Percentiles rank a stretch among this genome's conserved stretches.
These are phyloP conservation scores for Erythrolamprus reginae DNA, from an alignment of 2,113 vertebrate genomes.

Conservation along the genomic window DNA sequence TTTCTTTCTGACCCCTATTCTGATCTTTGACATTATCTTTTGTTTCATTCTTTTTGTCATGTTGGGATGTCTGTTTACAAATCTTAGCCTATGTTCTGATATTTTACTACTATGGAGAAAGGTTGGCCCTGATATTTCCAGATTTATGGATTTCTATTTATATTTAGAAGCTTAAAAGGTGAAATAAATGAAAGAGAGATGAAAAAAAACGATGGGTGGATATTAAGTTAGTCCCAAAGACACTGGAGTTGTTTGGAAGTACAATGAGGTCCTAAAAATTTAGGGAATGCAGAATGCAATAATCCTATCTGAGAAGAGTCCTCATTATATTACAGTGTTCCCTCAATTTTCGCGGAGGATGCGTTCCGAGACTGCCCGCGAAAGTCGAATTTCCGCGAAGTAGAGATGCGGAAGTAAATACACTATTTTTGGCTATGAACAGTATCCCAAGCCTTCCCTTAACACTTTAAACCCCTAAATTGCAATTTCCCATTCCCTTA, in stretches of 20 bases:
- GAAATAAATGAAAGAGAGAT: constrained; percentile 29
- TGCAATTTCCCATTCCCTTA: no score
- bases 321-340: neutral
- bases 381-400: no score
- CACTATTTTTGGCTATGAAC: no score
- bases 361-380: no score
- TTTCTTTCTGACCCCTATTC: constrained; percentile 28
- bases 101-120: constrained; percentile 43
- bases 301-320: constrained; percentile 2
- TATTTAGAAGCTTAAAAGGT: constrained; percentile 44
- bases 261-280: neutral
- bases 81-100: constrained; percentile 40
- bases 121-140: constrained; percentile 42
- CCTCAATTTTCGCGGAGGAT: no score
- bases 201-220: neutral
- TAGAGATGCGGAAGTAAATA: no score
- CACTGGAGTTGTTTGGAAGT: constrained; percentile 27
- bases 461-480: no score
- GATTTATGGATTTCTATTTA: neutral
- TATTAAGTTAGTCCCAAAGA: constrained; percentile 6
- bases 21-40: constrained; percentile 38
- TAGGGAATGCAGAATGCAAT: neutral
- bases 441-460: no score
- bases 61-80: constrained; percentile 43
- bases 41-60: constrained; percentile 54